Percentiles rank a stretch among this genome's conserved stretches.
Evolutionary conservation across 2,113 vertebrate genomes (phyloP).

Genomic region (Bettongia penicillata): DNA sequence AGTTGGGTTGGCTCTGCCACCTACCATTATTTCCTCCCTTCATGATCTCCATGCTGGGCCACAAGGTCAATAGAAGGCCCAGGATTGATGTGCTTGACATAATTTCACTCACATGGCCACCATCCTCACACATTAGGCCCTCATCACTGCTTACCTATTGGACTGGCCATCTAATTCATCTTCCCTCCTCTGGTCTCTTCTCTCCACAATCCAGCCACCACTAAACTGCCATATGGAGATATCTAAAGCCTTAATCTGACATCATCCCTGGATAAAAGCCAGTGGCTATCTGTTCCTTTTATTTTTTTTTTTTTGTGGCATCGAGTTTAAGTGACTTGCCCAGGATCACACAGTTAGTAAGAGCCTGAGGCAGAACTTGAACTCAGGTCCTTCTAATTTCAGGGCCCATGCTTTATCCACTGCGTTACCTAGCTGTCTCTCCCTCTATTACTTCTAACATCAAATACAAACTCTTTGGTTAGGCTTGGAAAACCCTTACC

Average conservation of each 20-base stretch:
- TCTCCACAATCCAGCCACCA: neutral
- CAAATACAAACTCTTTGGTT: neutral
- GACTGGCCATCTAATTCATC: neutral
- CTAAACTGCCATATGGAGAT: neutral
- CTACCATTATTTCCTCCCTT: no score
- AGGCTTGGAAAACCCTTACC: neutral
- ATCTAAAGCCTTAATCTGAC: neutral
- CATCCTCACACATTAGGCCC: no score
- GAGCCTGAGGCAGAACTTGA: neutral
- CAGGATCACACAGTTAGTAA: neutral
- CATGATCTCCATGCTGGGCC: no score
- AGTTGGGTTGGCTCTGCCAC: no score
- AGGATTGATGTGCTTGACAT: no score
- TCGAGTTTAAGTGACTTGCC: neutral
- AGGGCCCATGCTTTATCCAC: neutral
- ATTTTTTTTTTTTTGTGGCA: neutral
- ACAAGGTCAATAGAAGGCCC: no score
- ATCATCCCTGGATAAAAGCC: neutral
- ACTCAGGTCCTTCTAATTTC: neutral
- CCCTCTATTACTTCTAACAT: neutral
- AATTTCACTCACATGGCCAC: no score
- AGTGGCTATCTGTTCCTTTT: neutral
- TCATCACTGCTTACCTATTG: neutral
- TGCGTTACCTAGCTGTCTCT: neutral
- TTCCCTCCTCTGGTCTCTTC: neutral